Conservation (phyloP, 2,113 vertebrate genomes). For the Puffinus mauretanicus region DNA sequence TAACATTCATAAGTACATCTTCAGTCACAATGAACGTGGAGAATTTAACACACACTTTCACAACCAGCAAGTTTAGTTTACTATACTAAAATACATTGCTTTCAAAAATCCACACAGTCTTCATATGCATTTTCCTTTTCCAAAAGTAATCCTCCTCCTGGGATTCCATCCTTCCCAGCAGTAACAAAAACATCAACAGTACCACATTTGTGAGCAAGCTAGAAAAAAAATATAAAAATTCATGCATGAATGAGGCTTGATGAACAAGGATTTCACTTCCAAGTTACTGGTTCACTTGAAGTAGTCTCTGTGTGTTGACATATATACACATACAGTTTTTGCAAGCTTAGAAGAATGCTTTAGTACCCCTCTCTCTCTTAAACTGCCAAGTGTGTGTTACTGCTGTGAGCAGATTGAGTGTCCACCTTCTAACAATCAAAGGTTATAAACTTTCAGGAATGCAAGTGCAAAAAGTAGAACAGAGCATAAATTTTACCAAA, state of each 20-base stretch:
- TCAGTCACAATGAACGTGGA: not conserved
- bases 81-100: not conserved
- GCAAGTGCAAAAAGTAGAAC: not conserved
- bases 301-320: not conserved
- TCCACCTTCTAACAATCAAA: not conserved
- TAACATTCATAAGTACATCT: not conserved
- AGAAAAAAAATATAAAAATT: not conserved
- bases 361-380: not conserved
- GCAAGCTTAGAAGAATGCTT: not conserved
- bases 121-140: not conserved
- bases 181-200: not conserved
- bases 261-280: not conserved
- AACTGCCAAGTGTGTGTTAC: not conserved
- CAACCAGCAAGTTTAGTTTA: not conserved
- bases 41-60: not conserved
- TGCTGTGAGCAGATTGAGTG: not conserved
- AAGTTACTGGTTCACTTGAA: not conserved
- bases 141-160: not conserved
- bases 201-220: not conserved
- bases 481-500: not conserved
- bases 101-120: not conserved
- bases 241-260: not conserved
- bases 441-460: not conserved
- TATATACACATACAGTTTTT: not conserved
- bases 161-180: not conserved